Base-by-base conservation (phyloP, 2,888 invertebrate species). In the Eupeodes luniger region DNA sequence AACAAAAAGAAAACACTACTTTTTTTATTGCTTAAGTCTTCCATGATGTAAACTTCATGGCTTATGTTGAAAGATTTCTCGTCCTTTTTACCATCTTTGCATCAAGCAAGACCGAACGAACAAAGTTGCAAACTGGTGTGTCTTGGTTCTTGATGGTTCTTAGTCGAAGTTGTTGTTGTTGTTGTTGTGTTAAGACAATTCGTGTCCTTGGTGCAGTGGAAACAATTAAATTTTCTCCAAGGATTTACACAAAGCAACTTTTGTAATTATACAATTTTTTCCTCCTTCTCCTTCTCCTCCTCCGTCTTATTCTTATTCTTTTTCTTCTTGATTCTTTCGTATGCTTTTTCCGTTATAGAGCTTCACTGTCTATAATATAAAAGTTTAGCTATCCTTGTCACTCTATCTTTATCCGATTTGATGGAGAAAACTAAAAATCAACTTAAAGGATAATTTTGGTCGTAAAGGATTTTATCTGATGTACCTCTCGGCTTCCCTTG, bases 191-290 rank as follows among this genome's bases (percentile, higher is more conserved):
- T 82, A 19, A 78, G 59, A 82, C 74, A 86, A 78, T 86, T 51
- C 82, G 62, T 82, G 83, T 86, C 86, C 86, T 86, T 83, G 40
- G 40, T 40, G 86, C 83, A 83, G 70, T 64, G 6, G 75, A 75
- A 86, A 82, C 82, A 86, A 82, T 83, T 83, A 79, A 75, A 79
- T 75, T 82, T 69, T 64, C 69, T 44, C 40, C 49, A 66, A 74
- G 78, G 53, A 67, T 78, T 57, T 81, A 47, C 55, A 62, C 81
- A 81, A 81, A 70, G 83, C 75, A 82, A 86, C 82, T 86, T 86
- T 83, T 79, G 79, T 70, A 82, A 83, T 86, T 86, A 86, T 66
- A 86, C 79, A 79, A 77, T 77, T 81, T 81, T 44, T 59, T 5
- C 40, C 9, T 40, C 40, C 5, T 36, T 36, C 6, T 40, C 6